phyloP scores from a whole-genome alignment of 2,113 vertebrate genomes.

The Gallinago jamesoni region DNA sequence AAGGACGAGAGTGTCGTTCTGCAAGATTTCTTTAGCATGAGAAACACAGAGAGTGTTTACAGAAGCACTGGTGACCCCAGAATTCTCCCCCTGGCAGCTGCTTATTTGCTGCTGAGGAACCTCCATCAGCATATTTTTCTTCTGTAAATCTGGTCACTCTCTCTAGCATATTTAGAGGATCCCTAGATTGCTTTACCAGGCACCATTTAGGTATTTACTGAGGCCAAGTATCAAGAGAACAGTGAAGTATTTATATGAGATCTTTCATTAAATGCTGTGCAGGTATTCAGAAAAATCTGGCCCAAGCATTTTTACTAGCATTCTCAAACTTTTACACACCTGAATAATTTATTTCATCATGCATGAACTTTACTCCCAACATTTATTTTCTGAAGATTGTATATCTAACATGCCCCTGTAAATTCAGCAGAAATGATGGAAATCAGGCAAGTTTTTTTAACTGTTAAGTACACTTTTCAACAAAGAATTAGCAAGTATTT shows the following conservation, averaged over 20 bases:
- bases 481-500: not conserved
- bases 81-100: not conserved
- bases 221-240: not conserved
- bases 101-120: not conserved
- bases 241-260: not conserved
- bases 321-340: not conserved
- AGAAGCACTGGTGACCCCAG: not conserved
- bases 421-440: not conserved
- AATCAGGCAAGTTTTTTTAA: not conserved
- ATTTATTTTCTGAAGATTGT: not conserved
- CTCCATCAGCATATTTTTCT: not conserved
- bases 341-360: not conserved
- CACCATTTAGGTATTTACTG: not conserved
- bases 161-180: not conserved
- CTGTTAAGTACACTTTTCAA: not conserved
- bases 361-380: not conserved
- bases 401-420: not conserved
- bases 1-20: not conserved
- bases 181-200: not conserved
- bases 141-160: not conserved
- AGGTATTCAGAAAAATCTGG: not conserved
- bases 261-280: not conserved
- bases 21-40: not conserved
- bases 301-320: not conserved
- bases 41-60: not conserved